Percentiles rank a stretch among this genome's conserved stretches.
Evolutionary conservation across 2,797 vertebrate species (phyloP).

Genomic region (Platyrinchus mystaceus): DNA sequence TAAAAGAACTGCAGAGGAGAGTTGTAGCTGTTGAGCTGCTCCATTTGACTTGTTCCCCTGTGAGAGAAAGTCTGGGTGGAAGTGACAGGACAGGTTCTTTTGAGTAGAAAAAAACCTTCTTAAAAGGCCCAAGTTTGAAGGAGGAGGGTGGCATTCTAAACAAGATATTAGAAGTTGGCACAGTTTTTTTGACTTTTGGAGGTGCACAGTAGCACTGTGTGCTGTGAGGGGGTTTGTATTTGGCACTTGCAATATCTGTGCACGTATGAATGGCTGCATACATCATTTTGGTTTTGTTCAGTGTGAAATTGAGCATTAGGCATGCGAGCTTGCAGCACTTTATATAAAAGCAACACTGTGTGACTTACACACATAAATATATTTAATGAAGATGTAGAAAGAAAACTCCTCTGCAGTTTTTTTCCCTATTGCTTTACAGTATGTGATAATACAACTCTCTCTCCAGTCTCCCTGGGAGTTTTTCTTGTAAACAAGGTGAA

Average conservation of each 20-base stretch:
- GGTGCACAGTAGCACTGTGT: background rate
- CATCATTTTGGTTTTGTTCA: background rate
- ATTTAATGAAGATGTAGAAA: constrained; percentile 30
- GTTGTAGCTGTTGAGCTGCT: background rate
- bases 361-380: background rate
- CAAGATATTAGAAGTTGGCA: background rate
- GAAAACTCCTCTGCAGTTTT: background rate
- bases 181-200: background rate
- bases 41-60: background rate
- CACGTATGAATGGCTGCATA: background rate
- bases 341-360: constrained; percentile 11
- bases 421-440: background rate
- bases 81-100: background rate
- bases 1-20: background rate
- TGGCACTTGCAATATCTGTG: background rate
- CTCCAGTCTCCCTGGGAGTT: background rate
- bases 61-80: background rate
- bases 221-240: background rate
- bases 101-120: background rate
- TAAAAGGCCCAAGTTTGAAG: background rate
- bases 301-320: background rate
- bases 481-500: background rate
- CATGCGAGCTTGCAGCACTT: background rate
- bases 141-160: background rate
- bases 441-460: background rate